Evolutionary conservation across 2,113 vertebrate species (phyloP).

Genomic region (Labeo catla): DNA sequence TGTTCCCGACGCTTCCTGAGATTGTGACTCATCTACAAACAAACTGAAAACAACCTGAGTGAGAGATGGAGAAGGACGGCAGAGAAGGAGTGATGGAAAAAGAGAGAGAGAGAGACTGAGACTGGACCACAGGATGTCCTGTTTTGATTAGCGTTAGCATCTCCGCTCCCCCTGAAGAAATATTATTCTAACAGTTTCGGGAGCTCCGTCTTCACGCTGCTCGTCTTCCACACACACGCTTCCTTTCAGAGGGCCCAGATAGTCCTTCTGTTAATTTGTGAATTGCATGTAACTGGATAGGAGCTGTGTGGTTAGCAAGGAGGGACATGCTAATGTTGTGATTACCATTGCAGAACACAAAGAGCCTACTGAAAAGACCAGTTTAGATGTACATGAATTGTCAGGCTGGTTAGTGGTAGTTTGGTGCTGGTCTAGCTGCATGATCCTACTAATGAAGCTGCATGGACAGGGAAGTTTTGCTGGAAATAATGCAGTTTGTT

Average conservation of each 20-base stretch:
- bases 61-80: conserved; percentile 34
- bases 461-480: neutral
- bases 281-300: conserved; percentile 23
- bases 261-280: conserved; percentile 33
- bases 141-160: conserved; percentile 99
- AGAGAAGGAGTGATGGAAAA: conserved; percentile 72
- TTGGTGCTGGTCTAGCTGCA: neutral
- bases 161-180: conserved; percentile 91
- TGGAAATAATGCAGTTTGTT: neutral
- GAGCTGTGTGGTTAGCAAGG: neutral
- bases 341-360: neutral
- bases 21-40: conserved; percentile 95
- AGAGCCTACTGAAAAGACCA: neutral
- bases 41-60: conserved; percentile 71
- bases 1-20: conserved; percentile 94
- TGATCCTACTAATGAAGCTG: neutral
- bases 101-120: conserved; percentile 78
- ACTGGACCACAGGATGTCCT: conserved; percentile 95
- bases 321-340: conserved; percentile 2
- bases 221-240: conserved; percentile 1
- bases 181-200: conserved; percentile 92
- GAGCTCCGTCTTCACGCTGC: conserved; percentile 58
- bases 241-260: neutral
- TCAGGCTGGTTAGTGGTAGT: neutral
- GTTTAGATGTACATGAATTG: neutral